Evolutionary conservation across 2,113 vertebrate genomes (phyloP).

Genomic region (Onychorhynchus coronatus): DNA sequence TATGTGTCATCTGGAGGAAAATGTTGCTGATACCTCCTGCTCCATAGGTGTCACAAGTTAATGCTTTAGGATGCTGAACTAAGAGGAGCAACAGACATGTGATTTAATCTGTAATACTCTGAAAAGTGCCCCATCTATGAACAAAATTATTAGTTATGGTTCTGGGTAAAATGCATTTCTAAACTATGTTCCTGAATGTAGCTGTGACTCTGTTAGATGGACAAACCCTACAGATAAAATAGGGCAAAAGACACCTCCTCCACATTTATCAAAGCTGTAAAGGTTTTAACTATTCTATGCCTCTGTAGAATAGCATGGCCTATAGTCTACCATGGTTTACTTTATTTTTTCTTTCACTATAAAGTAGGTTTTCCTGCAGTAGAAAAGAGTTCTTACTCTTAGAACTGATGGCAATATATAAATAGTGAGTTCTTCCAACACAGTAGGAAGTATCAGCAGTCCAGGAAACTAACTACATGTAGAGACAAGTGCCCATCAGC

Average conservation of each 20-base stretch:
- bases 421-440: background rate
- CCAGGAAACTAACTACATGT: background rate
- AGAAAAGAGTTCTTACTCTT: background rate
- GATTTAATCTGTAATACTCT: background rate
- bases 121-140: background rate
- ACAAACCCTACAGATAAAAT: background rate
- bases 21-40: background rate
- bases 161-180: background rate
- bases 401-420: background rate
- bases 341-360: background rate
- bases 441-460: background rate
- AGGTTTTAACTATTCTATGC: background rate
- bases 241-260: background rate
- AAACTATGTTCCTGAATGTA: background rate
- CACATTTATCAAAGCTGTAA: background rate
- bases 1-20: background rate
- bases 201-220: background rate
- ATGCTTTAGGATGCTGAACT: background rate
- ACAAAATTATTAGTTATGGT: background rate
- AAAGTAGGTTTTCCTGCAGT: background rate
- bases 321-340: fast-evolving
- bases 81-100: background rate
- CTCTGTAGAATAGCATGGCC: background rate
- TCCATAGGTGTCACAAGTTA: background rate
- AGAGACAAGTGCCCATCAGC: background rate